Evolutionary conservation across 2,888 invertebrate species (phyloP).

Genomic region (Sycophila texana): DNA sequence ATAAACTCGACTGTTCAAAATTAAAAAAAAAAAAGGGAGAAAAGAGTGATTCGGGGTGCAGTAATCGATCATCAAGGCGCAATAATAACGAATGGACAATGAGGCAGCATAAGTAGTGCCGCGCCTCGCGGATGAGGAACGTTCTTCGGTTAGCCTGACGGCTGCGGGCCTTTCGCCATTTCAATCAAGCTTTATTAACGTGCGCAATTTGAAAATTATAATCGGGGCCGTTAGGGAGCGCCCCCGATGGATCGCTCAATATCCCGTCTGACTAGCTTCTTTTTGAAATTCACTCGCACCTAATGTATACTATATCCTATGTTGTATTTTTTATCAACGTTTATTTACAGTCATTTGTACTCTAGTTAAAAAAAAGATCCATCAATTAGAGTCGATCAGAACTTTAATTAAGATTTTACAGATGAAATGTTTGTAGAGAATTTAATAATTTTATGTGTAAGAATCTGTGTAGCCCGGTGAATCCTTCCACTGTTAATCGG

Average conservation of each 20-base stretch:
- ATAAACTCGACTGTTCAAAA: no score
- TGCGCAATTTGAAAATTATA: conserved; percentile 69
- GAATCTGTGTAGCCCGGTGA: no score
- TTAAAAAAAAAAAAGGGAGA: conserved; percentile 45
- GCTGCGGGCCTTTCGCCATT: conserved; percentile 46
- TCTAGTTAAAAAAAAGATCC: no score
- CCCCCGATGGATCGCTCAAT: conserved; percentile 55
- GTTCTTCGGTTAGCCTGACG: background rate
- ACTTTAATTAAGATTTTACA: no score
- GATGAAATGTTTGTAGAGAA: no score
- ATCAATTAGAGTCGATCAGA: no score
- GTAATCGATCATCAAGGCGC: conserved; percentile 37
- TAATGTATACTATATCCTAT: no score
- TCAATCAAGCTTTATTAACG: conserved; percentile 69
- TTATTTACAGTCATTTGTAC: no score
- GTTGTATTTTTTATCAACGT: no score
- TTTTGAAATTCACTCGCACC: background rate
- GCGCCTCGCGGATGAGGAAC: conserved; percentile 35
- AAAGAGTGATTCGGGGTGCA: no score
- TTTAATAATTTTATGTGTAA: no score
- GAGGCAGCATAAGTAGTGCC: conserved; percentile 17
- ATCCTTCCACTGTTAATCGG: no score
- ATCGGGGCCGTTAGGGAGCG: conserved; percentile 62
- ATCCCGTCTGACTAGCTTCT: background rate
- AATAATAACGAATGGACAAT: conserved; percentile 26